phyloP scores from a whole-genome alignment of 2,113 vertebrate genomes.

The Saccopteryx leptura region DNA sequence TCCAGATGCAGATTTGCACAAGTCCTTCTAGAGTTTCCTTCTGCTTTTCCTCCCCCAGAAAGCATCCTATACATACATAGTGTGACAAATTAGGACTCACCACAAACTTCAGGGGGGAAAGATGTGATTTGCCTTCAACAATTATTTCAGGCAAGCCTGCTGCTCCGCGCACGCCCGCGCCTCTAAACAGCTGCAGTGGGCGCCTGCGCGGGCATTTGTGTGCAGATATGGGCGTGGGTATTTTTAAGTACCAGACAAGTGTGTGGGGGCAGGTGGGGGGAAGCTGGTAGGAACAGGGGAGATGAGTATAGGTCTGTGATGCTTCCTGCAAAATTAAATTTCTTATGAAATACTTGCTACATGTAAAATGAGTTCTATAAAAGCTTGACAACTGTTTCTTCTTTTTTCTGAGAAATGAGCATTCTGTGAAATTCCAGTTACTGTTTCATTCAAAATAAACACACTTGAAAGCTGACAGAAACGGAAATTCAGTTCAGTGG shows the following conservation, averaged over 20 bases:
- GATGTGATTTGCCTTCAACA: background rate
- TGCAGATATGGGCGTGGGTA: background rate
- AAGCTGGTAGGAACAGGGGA: background rate
- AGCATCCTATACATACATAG: background rate
- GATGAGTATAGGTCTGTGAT: background rate
- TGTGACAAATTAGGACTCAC: background rate
- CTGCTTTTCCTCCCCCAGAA: constrained; percentile 31
- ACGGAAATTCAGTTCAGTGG: constrained; percentile 3
- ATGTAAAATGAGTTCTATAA: background rate
- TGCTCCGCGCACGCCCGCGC: background rate
- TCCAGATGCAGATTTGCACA: background rate
- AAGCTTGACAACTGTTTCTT: background rate
- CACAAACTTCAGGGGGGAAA: background rate
- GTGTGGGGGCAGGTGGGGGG: background rate
- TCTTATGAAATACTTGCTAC: constrained; percentile 46
- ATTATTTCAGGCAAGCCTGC: background rate
- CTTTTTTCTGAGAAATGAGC: constrained; percentile 55
- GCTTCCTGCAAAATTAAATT: constrained; percentile 67
- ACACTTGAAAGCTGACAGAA: background rate
- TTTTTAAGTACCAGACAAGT: background rate
- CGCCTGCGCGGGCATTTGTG: background rate
- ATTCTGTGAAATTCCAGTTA: constrained; percentile 27
- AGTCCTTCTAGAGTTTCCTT: background rate
- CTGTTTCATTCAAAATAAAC: constrained; percentile 50
- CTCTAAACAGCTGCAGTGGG: background rate